These are phyloP conservation scores for Girardinichthys multiradiatus DNA, from an alignment of 2,113 vertebrate species.

Conservation along the genomic window DNA sequence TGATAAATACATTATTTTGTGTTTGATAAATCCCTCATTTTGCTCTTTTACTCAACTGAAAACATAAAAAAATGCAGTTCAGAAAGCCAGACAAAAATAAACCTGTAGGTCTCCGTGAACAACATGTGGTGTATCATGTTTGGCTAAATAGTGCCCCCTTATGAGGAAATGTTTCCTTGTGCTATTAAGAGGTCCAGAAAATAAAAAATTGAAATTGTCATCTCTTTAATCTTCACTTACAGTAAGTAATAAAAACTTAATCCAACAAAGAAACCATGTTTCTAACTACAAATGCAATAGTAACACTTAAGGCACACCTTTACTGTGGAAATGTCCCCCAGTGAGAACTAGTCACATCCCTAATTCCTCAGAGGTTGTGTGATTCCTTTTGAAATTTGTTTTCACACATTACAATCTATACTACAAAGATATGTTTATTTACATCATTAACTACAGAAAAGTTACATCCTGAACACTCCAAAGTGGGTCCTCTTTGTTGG, in stretches of 20 bases:
- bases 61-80: not conserved
- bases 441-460: not conserved
- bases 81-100: not conserved
- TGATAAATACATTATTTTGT: not conserved
- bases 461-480: constrained; percentile 94
- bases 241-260: constrained; percentile 14
- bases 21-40: not conserved
- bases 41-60: not conserved
- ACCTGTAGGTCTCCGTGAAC: not conserved
- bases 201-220: not conserved
- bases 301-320: constrained; percentile 66
- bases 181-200: not conserved
- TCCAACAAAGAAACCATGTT: constrained; percentile 22
- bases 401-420: constrained; percentile 12
- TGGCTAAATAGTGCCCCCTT: constrained; percentile 67
- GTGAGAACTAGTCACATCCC: constrained; percentile 11
- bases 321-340: constrained; percentile 31
- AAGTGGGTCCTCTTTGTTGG: constrained; percentile 90
- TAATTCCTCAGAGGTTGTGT: not conserved
- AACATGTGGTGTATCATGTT: constrained; percentile 12
- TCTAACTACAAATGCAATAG: constrained; percentile 1
- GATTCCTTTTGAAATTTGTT: not conserved
- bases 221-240: constrained; percentile 42
- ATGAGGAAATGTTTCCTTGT: constrained; percentile 18
- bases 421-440: constrained; percentile 18